Percentiles rank a stretch among this genome's conserved stretches.
Conservation (phyloP, 2,797 vertebrate genomes). For the Threskiornis aethiopicus region DNA sequence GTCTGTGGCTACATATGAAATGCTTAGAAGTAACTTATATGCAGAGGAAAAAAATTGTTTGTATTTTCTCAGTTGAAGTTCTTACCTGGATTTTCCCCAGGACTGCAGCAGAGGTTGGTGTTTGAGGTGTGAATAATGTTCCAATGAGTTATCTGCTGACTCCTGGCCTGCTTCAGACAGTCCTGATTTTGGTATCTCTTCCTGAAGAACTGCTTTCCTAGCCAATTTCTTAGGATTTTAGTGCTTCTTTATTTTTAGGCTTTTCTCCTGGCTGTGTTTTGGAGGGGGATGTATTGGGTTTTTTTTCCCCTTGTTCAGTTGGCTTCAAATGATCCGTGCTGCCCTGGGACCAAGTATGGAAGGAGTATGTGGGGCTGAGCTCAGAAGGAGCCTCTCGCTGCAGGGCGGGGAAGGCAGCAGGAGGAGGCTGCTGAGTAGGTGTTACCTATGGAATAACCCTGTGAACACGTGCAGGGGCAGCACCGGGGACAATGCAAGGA, state of each 20-base stretch:
- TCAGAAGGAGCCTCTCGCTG: neutral
- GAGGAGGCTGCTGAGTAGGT: neutral
- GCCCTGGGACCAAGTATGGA: neutral
- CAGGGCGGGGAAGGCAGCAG: neutral
- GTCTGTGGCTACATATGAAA: neutral
- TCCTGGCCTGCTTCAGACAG: neutral
- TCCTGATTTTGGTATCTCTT: neutral
- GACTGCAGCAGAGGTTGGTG: neutral
- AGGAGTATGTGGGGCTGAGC: neutral
- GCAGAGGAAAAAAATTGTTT: neutral
- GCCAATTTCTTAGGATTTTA: neutral
- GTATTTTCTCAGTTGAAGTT: neutral
- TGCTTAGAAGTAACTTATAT: neutral
- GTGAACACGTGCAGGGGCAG: rapidly evolving
- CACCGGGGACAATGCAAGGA: neutral
- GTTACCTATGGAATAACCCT: neutral
- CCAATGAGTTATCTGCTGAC: neutral
- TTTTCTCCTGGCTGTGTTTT: neutral
- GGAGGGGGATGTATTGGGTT: neutral
- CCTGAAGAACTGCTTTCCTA: neutral
- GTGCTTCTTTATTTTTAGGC: neutral
- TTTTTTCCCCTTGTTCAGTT: neutral
- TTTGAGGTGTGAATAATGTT: neutral
- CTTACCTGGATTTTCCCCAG: neutral
- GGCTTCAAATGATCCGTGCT: neutral